These are phyloP conservation scores for Orius laevigatus DNA, from an alignment of 1,140 invertebrate genomes.

Conservation along the genomic window DNA sequence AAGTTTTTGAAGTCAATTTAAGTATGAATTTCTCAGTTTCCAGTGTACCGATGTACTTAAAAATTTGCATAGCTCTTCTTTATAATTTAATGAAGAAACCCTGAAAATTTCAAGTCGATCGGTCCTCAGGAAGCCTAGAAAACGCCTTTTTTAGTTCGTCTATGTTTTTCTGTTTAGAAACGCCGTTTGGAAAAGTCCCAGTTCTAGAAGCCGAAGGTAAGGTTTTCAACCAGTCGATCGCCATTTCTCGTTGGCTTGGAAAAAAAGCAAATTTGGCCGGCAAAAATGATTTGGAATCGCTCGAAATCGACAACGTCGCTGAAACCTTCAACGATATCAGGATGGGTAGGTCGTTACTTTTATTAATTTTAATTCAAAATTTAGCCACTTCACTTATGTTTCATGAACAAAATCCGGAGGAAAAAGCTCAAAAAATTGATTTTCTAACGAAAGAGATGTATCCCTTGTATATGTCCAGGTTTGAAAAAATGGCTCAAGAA, in stretches of 20 bases:
- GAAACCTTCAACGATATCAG: slow-evolving; percentile 5
- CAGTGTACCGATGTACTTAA: no score
- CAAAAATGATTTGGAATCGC: slow-evolving; percentile 21
- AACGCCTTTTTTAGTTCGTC: no score
- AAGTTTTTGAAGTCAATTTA: no score
- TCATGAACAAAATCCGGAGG: slow-evolving; percentile 29
- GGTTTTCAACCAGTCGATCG: slow-evolving; percentile 29
- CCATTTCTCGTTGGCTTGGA: slow-evolving; percentile 36
- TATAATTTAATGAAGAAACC: no score
- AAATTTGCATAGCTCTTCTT: no score
- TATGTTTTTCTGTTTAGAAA: slow-evolving; percentile 21
- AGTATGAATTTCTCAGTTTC: no score
- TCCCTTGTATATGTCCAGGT: slow-evolving; percentile 33
- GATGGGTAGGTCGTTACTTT: background rate
- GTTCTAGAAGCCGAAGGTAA: slow-evolving; percentile 34
- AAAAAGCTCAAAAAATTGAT: slow-evolving; percentile 36
- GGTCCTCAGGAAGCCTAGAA: no score
- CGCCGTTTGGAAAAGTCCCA: slow-evolving; percentile 34
- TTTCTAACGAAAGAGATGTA: slow-evolving; percentile 40
- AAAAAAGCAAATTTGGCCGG: slow-evolving; percentile 31
- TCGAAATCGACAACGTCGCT: slow-evolving; percentile 2
- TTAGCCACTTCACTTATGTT: slow-evolving; percentile 19
- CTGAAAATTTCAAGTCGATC: no score
- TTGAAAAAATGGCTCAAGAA: slow-evolving; percentile 27
- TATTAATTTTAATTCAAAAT: background rate